Evolutionary conservation across 2,797 vertebrate genomes (phyloP), one percentile per base, ranked within the genome.

Genomic region (Sebastes matsubarae): DNA sequence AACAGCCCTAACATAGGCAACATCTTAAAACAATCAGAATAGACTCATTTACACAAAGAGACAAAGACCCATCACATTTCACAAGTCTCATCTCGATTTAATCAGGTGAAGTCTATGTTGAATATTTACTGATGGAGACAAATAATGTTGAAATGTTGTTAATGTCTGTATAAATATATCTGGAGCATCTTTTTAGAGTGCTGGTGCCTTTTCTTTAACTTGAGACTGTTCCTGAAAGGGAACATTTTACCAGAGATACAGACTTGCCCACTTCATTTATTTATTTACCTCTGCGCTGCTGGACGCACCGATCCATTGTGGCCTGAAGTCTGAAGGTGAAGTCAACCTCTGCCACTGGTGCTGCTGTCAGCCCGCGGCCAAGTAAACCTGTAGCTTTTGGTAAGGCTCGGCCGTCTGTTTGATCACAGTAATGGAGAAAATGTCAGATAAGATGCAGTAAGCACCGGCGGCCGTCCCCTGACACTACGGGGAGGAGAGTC

Each of bases 361-460:
- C 36, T 4, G 71, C 78, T 54, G 29, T 72, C 72, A 68, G 78
- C 81, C 75, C 1, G n/a, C 30, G 38, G 73, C 29, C 2, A 11
- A 27, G 77, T 59, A 3, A 68, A 80, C 59, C 58, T 59, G 90
- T 27, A 65, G 80, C 84, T 79, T 14, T 60, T 30, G 72, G 69
- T 68, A 5, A 2, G 73, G 55, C 79, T 65, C 2, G 58, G 68
- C 55, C 6, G 22, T 58, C n/a, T 79, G 75, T 85, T 87, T 84
- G 87, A 89, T 87, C 77, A 73, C 83, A 42, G 75, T 80, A 79
- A 88, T 64, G 83, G 79, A 88, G 83, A 42, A 83, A 86, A 82
- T 64, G 72, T 84, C 85, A 86, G 83, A 86, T 87, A 80, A 87
- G 81, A 79, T 60, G 42, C 73, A 46, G 75, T 59, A 46, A 83